Percentiles rank a stretch among this genome's conserved stretches.
These are phyloP conservation scores for Panulirus ornatus DNA, from an alignment of 1,140 invertebrate species.

Conservation along the genomic window DNA sequence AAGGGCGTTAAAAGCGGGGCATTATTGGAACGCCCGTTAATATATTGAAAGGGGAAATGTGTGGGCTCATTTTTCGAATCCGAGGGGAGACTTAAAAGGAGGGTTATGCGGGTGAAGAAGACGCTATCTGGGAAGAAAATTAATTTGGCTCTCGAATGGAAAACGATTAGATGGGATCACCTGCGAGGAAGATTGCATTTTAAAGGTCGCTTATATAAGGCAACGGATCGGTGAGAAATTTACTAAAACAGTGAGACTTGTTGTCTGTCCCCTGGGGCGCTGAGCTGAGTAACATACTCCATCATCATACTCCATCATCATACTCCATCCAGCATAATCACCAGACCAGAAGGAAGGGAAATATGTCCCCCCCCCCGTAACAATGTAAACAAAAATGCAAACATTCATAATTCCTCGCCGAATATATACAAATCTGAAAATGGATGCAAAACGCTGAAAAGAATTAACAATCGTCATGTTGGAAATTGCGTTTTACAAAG, in stretches of 20 bases:
- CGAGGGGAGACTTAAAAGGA: conserved; percentile 64
- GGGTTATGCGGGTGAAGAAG: conserved; percentile 44
- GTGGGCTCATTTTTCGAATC: conserved; percentile 64
- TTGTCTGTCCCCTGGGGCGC: too few relatives aligned
- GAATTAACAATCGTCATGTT: conserved; percentile 39
- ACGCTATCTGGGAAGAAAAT: conserved; percentile 57
- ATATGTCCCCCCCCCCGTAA: too few relatives aligned
- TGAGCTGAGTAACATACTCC: not conserved
- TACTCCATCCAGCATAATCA: not conserved
- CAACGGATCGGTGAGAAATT: conserved; percentile 46
- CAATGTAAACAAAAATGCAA: not conserved
- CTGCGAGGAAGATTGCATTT: conserved; percentile 57
- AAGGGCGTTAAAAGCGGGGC: conserved; percentile 67
- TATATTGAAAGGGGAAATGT: conserved; percentile 72
- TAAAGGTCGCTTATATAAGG: conserved; percentile 43
- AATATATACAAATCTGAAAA: not conserved
- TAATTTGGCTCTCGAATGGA: conserved; percentile 66
- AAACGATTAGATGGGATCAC: conserved; percentile 66
- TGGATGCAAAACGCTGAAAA: conserved; percentile 9
- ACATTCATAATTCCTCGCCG: not conserved
- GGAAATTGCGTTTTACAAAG: conserved; percentile 33
- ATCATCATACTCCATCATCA: not conserved
- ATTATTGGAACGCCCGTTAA: conserved; percentile 67
- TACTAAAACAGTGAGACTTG: too few relatives aligned
- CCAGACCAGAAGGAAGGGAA: not conserved